These are phyloP conservation scores for Macaria notata DNA, from an alignment of 2,888 invertebrate species.

Conservation along the genomic window DNA sequence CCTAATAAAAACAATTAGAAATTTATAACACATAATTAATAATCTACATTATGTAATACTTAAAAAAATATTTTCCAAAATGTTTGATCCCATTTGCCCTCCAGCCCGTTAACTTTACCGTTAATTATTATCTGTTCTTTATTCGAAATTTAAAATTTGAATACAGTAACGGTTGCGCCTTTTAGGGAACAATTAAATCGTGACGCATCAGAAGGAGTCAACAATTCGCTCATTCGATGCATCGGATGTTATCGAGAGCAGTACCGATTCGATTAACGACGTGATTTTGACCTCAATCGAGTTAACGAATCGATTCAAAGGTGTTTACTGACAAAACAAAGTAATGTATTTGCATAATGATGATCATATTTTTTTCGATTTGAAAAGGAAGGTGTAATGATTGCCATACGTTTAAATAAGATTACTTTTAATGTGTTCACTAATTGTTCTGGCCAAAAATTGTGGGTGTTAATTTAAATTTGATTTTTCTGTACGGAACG, in stretches of 20 bases:
- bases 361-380: constrained; percentile 9
- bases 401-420: constrained; percentile 35
- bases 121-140: constrained; percentile 67
- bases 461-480: no score
- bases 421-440: constrained; percentile 26
- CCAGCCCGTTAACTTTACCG: constrained; percentile 75
- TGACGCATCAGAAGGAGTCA: constrained; percentile 62
- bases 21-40: no score
- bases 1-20: no score
- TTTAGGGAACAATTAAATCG: constrained; percentile 67
- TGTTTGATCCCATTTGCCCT: constrained; percentile 51
- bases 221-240: constrained; percentile 47
- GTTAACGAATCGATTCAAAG: constrained; percentile 18
- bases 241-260: constrained; percentile 35
- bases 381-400: constrained; percentile 10
- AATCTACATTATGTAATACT: no score
- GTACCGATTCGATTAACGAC: constrained; percentile 25
- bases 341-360: constrained; percentile 12
- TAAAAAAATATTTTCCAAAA: neutral
- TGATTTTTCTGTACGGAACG: no score
- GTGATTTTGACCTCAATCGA: constrained; percentile 18
- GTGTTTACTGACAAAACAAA: constrained; percentile 21
- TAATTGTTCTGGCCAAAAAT: constrained; percentile 2
- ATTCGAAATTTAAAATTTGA: constrained; percentile 46
- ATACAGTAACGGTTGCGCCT: constrained; percentile 69